Percentiles rank a stretch among this genome's conserved stretches.
Conservation (phyloP, 2,797 vertebrate genomes). For the Macrochelys suwanniensis region DNA sequence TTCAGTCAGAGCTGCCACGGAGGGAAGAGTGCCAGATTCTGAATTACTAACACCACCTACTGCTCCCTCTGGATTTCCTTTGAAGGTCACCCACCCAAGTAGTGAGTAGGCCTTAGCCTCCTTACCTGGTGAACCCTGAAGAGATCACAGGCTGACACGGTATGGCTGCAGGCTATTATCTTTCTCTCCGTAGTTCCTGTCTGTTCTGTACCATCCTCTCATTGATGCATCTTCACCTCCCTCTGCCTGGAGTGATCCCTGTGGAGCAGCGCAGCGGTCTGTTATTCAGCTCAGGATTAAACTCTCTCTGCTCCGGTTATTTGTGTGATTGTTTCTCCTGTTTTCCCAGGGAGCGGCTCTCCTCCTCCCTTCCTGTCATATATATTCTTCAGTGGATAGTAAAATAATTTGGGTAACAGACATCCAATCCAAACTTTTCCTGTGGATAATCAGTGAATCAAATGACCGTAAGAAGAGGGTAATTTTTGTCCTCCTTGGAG, state of each 20-base stretch:
- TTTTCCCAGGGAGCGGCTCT: neutral
- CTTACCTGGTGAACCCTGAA: neutral
- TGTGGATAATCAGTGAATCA: conserved; percentile 21
- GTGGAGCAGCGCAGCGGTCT: neutral
- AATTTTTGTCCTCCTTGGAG: conserved; percentile 25
- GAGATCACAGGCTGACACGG: neutral
- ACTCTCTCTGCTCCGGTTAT: neutral
- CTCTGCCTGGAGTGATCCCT: neutral
- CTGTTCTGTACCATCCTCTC: neutral
- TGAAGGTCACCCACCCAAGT: neutral
- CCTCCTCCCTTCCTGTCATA: neutral
- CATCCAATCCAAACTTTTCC: conserved; percentile 5
- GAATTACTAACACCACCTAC: neutral
- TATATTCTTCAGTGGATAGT: neutral
- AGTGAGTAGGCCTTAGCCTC: neutral
- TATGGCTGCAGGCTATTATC: neutral
- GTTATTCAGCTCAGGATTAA: neutral
- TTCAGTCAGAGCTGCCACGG: neutral
- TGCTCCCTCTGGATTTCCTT: neutral
- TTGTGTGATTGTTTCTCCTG: neutral
- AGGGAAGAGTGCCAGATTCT: neutral
- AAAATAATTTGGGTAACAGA: neutral
- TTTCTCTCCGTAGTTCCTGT: neutral
- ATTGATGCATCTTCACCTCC: neutral
- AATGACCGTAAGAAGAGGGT: conserved; percentile 8